phyloP scores from a whole-genome alignment of 2,113 vertebrate genomes.

The Dicrurus megarhynchus region DNA sequence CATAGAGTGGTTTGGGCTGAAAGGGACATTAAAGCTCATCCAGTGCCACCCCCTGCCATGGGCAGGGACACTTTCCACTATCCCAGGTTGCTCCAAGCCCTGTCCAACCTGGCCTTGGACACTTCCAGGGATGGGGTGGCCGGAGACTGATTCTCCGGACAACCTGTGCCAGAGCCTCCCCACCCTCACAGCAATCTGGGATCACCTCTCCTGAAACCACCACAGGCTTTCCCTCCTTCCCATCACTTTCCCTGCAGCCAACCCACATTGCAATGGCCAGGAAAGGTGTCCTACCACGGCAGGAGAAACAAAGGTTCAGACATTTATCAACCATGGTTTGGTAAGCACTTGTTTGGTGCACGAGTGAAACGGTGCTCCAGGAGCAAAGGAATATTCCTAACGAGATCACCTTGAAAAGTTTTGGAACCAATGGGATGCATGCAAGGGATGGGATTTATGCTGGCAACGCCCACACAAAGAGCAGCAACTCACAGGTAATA shows the following conservation, averaged over 20 bases:
- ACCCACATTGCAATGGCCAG: not conserved
- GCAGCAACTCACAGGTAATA: not conserved
- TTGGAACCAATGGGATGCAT: not conserved
- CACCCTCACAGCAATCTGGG: not conserved
- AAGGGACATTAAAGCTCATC: not conserved
- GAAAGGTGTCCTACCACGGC: fast-evolving
- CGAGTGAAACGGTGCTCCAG: fast-evolving
- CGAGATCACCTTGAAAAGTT: not conserved
- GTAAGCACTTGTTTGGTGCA: not conserved
- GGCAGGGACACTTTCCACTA: not conserved
- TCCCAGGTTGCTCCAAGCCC: not conserved
- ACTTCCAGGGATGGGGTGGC: not conserved
- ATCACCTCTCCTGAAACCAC: not conserved
- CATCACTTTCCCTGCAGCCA: not conserved
- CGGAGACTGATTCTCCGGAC: not conserved
- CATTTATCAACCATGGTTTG: not conserved
- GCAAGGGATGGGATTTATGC: not conserved
- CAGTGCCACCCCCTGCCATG: not conserved
- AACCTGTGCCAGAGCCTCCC: not conserved
- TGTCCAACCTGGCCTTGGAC: not conserved
- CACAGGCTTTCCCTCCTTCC: not conserved
- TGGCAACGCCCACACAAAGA: not conserved
- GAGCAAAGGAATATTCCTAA: not conserved
- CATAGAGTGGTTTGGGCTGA: not conserved
- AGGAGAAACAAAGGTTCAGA: not conserved